phyloP scores from a whole-genome alignment of 1,140 invertebrate species.

The Colletes gigas region DNA sequence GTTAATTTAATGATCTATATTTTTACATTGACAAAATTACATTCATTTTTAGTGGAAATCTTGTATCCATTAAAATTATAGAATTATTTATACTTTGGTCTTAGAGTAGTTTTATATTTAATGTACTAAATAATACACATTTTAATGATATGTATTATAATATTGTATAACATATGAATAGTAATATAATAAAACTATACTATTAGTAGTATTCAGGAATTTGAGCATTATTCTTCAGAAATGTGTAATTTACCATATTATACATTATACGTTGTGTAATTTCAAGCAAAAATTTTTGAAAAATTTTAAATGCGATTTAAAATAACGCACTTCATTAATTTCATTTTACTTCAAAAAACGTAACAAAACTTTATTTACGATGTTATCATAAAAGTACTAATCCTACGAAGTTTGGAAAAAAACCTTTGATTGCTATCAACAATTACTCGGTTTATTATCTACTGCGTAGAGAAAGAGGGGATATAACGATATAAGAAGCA shows the following conservation, averaged over 20 bases:
- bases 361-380: no score
- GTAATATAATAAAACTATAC: conserved; percentile 4
- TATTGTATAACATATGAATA: neutral
- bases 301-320: no score
- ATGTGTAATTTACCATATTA: no score
- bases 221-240: neutral
- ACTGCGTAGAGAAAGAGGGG: neutral
- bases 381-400: no score
- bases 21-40: neutral
- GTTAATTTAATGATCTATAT: neutral
- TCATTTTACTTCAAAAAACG: no score
- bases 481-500: neutral
- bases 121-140: neutral
- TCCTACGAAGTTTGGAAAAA: no score
- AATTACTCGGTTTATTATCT: neutral
- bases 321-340: no score
- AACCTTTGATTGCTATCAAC: no score
- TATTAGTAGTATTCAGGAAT: neutral
- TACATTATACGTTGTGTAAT: no score
- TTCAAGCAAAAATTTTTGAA: no score
- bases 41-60: neutral
- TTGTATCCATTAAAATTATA: neutral
- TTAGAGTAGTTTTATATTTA: neutral
- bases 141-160: conserved; percentile 3
- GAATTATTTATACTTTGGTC: neutral